Conservation (phyloP, 2,113 vertebrate species). For the Lasiurus borealis region DNA sequence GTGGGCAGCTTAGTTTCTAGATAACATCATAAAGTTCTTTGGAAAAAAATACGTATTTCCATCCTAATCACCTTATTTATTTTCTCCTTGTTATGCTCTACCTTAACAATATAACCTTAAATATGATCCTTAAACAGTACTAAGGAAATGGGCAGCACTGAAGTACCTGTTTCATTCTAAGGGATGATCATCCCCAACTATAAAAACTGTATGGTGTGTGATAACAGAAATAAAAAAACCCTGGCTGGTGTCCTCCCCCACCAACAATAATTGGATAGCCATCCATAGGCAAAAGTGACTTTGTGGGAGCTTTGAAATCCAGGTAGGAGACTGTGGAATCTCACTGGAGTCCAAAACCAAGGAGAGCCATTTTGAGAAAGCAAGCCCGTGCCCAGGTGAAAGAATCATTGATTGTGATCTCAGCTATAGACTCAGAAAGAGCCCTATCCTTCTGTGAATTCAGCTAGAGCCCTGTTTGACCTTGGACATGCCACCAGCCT, state of each 20-base stretch:
- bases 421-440: neutral
- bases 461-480: neutral
- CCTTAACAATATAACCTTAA: neutral
- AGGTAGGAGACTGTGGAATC: neutral
- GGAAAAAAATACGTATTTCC: neutral
- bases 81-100: neutral
- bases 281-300: neutral
- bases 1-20: constrained; percentile 39
- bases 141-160: neutral
- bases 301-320: neutral
- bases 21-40: neutral
- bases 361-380: neutral
- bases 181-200: neutral
- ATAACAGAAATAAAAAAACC: neutral
- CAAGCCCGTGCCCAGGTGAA: neutral
- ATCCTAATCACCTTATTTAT: neutral
- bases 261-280: neutral
- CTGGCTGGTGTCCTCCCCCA: neutral
- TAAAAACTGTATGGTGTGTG: neutral
- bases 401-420: neutral
- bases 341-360: neutral
- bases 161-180: neutral
- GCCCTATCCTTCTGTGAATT: neutral
- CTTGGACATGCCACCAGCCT: neutral
- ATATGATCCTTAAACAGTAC: neutral